Base-by-base conservation (phyloP, 2,888 invertebrate species). In the Ornithoptera priamus region DNA sequence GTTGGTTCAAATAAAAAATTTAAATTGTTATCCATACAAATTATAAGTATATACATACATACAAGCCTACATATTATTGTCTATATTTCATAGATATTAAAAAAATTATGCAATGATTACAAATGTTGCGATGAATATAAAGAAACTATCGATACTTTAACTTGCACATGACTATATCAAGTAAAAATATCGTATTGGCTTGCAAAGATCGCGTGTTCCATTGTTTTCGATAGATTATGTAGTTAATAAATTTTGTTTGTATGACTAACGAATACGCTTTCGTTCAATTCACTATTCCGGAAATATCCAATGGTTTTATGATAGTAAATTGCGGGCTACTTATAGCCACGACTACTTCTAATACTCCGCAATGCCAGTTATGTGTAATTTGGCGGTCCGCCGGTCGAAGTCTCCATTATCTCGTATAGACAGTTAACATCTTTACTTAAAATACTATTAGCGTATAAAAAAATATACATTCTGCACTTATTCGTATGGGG, bases 331-430 rank as follows among this genome's bases (percentile, higher is more conserved):
- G 79, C 76, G 72, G 75, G 78, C 78, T 78, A 79, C 79, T 22
- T 70, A 65, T 71, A 62, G 75, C 74, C 74, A 78, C 84, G 84
- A 82, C 85, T 84, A 82, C 85, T 84, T 85, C 85, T 88, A 85
- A 82, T 80, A 82, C 77, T 85, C 80, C 80, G 85, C 84, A 81
- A 85, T 85, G 85, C 86, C 82, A 87, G 90, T 90, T 91, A 90
- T 92, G 92, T 92, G 92, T 92, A 90, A 89, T 92, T 92, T 92
- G 88, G 89, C 92, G 92, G 92, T 92, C 92, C 90, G 83, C 81
- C 85, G 87, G 89, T 90, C 88, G 85, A 85, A 83, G 81, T 82
- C 80, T 56, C 8, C 53, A 7, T 18, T 6, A 53, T 53, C 6
- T 18, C n/a, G 53, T 53, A n/a, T 46, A 12, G 4, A 15, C 15